These are phyloP conservation scores for Oxycera nigricornis DNA, from an alignment of 2,888 invertebrate species.

Conservation along the genomic window DNA sequence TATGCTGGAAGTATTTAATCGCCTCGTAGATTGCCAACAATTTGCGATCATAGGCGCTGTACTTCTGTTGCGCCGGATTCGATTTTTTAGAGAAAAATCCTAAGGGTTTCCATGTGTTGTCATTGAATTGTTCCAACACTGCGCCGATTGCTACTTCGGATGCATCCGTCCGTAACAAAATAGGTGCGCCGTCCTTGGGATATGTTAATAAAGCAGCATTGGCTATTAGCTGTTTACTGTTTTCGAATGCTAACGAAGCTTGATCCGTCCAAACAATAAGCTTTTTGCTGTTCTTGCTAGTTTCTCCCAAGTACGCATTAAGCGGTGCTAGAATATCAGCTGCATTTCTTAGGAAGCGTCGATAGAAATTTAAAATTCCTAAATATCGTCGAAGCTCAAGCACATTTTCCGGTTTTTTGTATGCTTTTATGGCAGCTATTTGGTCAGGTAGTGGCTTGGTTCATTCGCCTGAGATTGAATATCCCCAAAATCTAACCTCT, in stretches of 20 bases:
- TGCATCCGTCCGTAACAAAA: neutral
- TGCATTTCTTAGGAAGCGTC: conserved; percentile 31
- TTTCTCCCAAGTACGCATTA: neutral
- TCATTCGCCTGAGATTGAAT: conserved; percentile 40
- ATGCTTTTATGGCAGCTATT: conserved; percentile 22
- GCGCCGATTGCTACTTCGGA: neutral
- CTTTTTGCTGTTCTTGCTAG: neutral
- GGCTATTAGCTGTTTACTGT: neutral
- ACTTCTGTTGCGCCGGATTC: conserved; percentile 52
- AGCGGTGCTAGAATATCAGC: neutral
- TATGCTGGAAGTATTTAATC: conserved; percentile 33
- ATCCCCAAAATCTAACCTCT: conserved; percentile 20
- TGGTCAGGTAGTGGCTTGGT: conserved; percentile 36
- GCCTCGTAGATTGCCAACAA: conserved; percentile 55
- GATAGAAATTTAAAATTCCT: conserved; percentile 43
- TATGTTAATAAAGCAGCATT: neutral
- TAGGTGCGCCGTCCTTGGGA: neutral
- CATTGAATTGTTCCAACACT: neutral
- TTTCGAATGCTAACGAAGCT: neutral
- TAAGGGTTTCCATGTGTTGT: neutral
- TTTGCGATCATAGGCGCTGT: conserved; percentile 56
- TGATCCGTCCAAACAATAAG: neutral
- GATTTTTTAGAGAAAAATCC: conserved; percentile 53
- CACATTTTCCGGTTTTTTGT: neutral
- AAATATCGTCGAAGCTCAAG: conserved; percentile 30